phyloP scores from a whole-genome alignment of 2,888 invertebrate genomes.

The Drosophila basisetae region DNA sequence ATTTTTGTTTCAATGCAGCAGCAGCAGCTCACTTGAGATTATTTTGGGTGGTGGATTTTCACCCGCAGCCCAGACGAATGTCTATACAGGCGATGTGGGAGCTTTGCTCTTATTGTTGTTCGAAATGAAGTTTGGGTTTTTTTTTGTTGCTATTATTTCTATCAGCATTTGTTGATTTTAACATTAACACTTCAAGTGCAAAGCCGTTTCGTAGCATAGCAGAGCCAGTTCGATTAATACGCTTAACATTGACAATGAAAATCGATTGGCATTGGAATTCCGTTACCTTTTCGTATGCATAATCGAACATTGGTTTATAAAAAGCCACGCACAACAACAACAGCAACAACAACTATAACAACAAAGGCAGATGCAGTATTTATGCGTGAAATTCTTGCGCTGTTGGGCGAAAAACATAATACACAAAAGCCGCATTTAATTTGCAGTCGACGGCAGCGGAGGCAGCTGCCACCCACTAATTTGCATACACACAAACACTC shows the following conservation, averaged over 20 bases:
- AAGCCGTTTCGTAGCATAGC: slow-evolving; percentile 26
- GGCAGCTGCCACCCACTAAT: slow-evolving; percentile 23
- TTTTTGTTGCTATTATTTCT: slow-evolving; percentile 2
- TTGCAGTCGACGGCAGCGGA: slow-evolving; percentile 5
- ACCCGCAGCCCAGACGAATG: slow-evolving; percentile 54
- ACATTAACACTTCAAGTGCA: slow-evolving; percentile 18
- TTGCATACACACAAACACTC: slow-evolving; percentile 33
- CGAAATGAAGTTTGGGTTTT: slow-evolving; percentile 25
- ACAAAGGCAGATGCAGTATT: slow-evolving; percentile 21
- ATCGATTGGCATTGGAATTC: slow-evolving; percentile 70
- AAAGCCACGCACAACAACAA: slow-evolving; percentile 29
- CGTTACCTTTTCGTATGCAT: slow-evolving; percentile 40
- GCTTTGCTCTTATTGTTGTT: slow-evolving; percentile 38
- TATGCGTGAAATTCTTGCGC: slow-evolving; percentile 46
- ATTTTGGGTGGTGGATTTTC: slow-evolving; percentile 65
- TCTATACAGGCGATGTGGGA: slow-evolving; percentile 51
- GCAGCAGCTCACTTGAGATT: slow-evolving; percentile 38
- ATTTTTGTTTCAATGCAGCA: slow-evolving; percentile 64
- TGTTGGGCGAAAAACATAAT: slow-evolving; percentile 5
- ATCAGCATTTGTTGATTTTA: slow-evolving; percentile 25
- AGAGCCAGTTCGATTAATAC: slow-evolving; percentile 62
- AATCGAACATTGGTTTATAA: slow-evolving; percentile 53
- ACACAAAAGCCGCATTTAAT: slow-evolving; percentile 24
- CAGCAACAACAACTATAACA: slow-evolving; percentile 4
- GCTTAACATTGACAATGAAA: slow-evolving; percentile 58